phyloP scores from a whole-genome alignment of 2,797 vertebrate genomes.

The Karalla daura region DNA sequence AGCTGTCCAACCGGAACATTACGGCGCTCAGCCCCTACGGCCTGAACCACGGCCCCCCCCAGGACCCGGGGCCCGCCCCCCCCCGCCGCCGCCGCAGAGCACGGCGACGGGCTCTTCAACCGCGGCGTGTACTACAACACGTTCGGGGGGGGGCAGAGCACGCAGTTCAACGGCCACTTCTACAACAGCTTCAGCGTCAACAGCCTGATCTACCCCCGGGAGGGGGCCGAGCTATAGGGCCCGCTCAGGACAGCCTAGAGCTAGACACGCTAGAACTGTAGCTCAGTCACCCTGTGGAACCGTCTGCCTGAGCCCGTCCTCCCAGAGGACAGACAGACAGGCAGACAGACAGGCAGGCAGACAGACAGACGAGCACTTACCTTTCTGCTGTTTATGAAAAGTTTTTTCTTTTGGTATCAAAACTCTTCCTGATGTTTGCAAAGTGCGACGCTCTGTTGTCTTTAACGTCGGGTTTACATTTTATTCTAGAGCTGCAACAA shows the following conservation, averaged over 20 bases:
- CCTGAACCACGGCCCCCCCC: conserved; percentile 65
- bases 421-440: conserved; percentile 8
- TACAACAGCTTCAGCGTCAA: conserved; percentile 97
- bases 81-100: too few species aligned
- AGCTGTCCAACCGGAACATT: conserved; percentile 91
- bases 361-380: conserved; percentile 52
- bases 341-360: conserved; percentile 2
- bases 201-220: conserved; percentile 94
- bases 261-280: too few species aligned
- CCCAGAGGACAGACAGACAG: neutral
- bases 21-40: conserved; percentile 88
- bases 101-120: conserved; percentile 83
- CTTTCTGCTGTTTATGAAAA: neutral
- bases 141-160: conserved; percentile 85
- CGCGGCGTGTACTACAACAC: conserved; percentile 91
- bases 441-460: conserved; percentile 9
- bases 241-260: too few species aligned
- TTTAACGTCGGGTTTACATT: too few species aligned
- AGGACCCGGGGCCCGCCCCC: conserved; percentile 69
- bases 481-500: too few species aligned
- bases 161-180: conserved; percentile 91
- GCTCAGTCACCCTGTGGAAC: too few species aligned
- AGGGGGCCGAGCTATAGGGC: conserved; percentile 94
- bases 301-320: too few species aligned
- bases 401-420: conserved; percentile 12